These are phyloP conservation scores for Sciurus niger DNA, from an alignment of 2,113 vertebrate genomes.

Conservation along the genomic window DNA sequence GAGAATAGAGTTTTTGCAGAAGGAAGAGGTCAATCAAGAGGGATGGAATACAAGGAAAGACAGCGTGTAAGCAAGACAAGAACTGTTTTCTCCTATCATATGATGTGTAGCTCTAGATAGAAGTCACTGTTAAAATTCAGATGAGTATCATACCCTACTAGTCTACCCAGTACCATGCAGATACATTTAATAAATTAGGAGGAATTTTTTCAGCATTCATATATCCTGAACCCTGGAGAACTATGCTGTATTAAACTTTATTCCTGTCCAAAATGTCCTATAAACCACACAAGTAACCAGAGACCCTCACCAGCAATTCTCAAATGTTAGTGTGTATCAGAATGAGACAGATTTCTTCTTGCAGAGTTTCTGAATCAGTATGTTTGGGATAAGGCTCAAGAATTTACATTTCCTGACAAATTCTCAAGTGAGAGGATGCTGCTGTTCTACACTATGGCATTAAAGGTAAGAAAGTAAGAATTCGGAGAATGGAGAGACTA, in stretches of 20 bases:
- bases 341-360: background rate
- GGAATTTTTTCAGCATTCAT: background rate
- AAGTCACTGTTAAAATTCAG: background rate
- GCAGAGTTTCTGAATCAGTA: background rate
- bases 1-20: background rate
- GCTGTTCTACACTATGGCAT: background rate
- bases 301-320: background rate
- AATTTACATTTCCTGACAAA: background rate
- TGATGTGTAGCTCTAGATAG: background rate
- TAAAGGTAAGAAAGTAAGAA: background rate
- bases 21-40: constrained; percentile 24
- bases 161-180: background rate
- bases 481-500: background rate
- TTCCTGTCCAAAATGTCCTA: background rate
- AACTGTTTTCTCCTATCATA: background rate
- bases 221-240: background rate
- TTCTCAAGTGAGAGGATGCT: background rate
- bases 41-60: background rate
- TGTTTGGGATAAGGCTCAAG: accelerated
- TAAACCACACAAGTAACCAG: background rate
- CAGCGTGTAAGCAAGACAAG: background rate
- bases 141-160: background rate
- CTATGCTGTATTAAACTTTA: background rate
- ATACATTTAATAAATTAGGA: background rate
- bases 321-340: background rate